A percentile compares a stretch with the other conserved stretches of the same genome.
Evolutionary conservation across 2,888 invertebrate genomes (phyloP).

Genomic region (Dicranocentrus wangi): DNA sequence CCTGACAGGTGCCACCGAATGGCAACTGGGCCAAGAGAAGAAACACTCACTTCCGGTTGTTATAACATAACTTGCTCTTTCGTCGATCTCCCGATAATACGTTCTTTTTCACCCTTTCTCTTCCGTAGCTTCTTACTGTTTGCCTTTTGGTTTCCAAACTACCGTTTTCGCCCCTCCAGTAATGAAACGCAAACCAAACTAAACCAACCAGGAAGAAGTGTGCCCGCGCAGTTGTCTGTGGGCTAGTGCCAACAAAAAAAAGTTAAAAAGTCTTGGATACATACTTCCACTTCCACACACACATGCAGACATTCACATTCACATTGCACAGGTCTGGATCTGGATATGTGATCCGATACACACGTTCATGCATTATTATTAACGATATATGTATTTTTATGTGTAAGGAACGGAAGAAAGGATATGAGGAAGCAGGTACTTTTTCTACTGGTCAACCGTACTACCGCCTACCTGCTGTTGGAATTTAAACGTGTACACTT

Average conservation of each 20-base stretch:
- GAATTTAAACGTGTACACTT: conserved; percentile 36
- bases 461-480: conserved; percentile 57
- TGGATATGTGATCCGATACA: no score
- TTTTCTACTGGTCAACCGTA: conserved; percentile 49
- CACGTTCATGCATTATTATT: background rate
- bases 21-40: conserved; percentile 51
- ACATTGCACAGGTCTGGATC: no score
- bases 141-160: conserved; percentile 54
- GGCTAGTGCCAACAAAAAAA: conserved; percentile 3
- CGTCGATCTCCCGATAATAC: conserved; percentile 43
- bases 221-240: conserved; percentile 33
- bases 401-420: conserved; percentile 8
- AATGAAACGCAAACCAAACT: background rate
- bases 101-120: conserved; percentile 51
- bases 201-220: conserved; percentile 40
- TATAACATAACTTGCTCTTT: conserved; percentile 54
- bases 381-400: background rate
- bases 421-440: conserved; percentile 44
- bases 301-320: no score
- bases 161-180: conserved; percentile 25
- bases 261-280: background rate
- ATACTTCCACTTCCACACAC: background rate
- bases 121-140: conserved; percentile 35
- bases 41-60: conserved; percentile 57
- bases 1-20: conserved; percentile 62